Conservation (phyloP, 2,113 vertebrate genomes). For the Dipodomys ordii region DNA sequence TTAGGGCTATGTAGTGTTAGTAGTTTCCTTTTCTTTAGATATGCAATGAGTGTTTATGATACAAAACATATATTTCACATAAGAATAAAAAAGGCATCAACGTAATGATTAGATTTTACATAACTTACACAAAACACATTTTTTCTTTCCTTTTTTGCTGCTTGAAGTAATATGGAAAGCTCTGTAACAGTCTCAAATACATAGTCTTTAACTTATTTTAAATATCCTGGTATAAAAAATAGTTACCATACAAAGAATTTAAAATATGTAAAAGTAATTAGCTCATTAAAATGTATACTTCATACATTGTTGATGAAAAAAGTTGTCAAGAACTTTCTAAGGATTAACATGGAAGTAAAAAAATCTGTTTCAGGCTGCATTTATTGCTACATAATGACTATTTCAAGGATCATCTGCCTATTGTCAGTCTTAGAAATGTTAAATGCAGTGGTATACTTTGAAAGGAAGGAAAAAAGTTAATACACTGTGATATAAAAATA, state of each 20-base stretch:
- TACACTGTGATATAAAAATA: conserved; percentile 87
- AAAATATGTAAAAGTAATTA: conserved; percentile 74
- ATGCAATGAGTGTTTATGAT: conserved; percentile 81
- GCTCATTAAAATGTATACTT: conserved; percentile 83
- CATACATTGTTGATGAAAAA: conserved; percentile 82
- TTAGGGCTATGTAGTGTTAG: conserved; percentile 41
- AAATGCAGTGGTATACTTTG: conserved; percentile 69
- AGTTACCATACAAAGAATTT: conserved; percentile 83
- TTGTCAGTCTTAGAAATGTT: conserved; percentile 66
- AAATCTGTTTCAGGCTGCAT: conserved; percentile 67
- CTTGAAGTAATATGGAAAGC: conserved; percentile 65
- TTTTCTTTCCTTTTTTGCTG: conserved; percentile 63
- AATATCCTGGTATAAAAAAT: conserved; percentile 85
- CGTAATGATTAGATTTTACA: conserved; percentile 75
- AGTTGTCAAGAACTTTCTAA: conserved; percentile 71
- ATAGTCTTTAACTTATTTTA: conserved; percentile 80
- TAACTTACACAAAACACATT: conserved; percentile 67
- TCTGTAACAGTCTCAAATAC: conserved; percentile 75
- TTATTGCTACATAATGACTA: conserved; percentile 85
- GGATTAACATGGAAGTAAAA: conserved; percentile 63
- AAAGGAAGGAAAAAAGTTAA: conserved; percentile 64
- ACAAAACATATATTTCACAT: conserved; percentile 82
- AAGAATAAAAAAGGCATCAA: conserved; percentile 80
- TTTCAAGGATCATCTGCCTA: conserved; percentile 69
- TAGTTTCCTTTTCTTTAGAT: conserved; percentile 67